A percentile compares a stretch with the other conserved stretches of the same genome.
phyloP scores from a whole-genome alignment of 2,888 invertebrate genomes.

The Alviniconcha strummeri region DNA sequence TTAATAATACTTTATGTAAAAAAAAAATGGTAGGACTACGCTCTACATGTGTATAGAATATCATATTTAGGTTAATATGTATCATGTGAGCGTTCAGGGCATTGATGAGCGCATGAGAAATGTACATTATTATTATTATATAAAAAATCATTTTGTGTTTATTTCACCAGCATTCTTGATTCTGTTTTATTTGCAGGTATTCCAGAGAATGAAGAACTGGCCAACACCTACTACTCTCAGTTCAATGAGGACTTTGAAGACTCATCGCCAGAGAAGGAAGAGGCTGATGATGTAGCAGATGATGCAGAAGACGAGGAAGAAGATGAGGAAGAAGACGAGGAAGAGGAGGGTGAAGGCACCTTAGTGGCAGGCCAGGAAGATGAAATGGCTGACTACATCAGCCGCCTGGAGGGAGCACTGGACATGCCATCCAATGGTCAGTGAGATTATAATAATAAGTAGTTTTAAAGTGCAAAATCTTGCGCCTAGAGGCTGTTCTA shows the following conservation, averaged over 20 bases:
- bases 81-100: too few species aligned
- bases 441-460: not conserved
- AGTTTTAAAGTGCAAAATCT: not conserved
- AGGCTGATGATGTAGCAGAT: slow-evolving; percentile 19
- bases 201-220: slow-evolving; percentile 68
- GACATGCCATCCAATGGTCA: slow-evolving; percentile 41
- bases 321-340: slow-evolving; percentile 42
- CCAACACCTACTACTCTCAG: slow-evolving; percentile 72
- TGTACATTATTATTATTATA: too few species aligned
- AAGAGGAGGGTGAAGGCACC: slow-evolving; percentile 37
- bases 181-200: slow-evolving; percentile 58
- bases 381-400: slow-evolving; percentile 60
- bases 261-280: slow-evolving; percentile 20
- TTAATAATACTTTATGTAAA: too few species aligned
- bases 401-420: slow-evolving; percentile 65
- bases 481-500: too few species aligned
- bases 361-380: slow-evolving; percentile 36
- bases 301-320: slow-evolving; percentile 34
- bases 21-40: too few species aligned
- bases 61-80: too few species aligned
- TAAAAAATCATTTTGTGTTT: not conserved
- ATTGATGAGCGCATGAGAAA: too few species aligned
- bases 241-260: slow-evolving; percentile 55
- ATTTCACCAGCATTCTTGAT: not conserved
- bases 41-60: too few species aligned